These are phyloP conservation scores for Halocaridina rubra DNA, from an alignment of 2,888 invertebrate species.

Conservation along the genomic window DNA sequence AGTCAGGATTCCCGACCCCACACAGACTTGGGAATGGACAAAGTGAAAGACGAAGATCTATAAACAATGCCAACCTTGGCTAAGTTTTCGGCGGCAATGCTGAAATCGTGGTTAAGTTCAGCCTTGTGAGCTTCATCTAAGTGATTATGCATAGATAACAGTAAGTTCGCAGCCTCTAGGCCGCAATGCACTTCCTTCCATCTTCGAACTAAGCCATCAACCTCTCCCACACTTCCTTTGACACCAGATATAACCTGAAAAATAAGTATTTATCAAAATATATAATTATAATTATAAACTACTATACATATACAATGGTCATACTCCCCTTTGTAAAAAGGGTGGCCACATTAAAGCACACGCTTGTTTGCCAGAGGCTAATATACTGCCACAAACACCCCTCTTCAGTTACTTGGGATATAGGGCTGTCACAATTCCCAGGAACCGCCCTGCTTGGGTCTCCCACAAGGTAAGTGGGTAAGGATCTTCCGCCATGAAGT, in stretches of 20 bases:
- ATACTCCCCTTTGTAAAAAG: too few relatives aligned
- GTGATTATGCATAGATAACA: slow-evolving; percentile 10
- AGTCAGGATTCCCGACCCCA: too few relatives aligned
- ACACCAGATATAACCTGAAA: slow-evolving; percentile 19
- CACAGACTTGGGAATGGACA: neutral
- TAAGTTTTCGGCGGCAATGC: slow-evolving; percentile 20
- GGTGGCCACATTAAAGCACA: too few relatives aligned
- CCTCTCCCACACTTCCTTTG: slow-evolving; percentile 43
- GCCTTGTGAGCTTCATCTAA: slow-evolving; percentile 26
- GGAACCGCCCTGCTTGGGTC: too few relatives aligned
- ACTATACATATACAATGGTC: too few relatives aligned
- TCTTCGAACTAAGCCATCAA: slow-evolving; percentile 25
- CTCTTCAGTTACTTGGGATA: too few relatives aligned
- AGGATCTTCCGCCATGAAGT: too few relatives aligned
- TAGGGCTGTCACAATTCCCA: too few relatives aligned
- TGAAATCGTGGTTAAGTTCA: neutral
- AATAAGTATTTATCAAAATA: neutral
- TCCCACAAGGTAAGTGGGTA: too few relatives aligned
- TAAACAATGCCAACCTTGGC: slow-evolving; percentile 10
- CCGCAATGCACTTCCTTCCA: slow-evolving; percentile 31
- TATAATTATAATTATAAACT: too few relatives aligned
- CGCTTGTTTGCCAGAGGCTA: too few relatives aligned
- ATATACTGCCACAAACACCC: too few relatives aligned
- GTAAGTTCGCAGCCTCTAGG: slow-evolving; percentile 17
- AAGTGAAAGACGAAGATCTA: neutral